Base-by-base conservation (phyloP, 1,140 invertebrate species). In the Bombus pyrosoma region DNA sequence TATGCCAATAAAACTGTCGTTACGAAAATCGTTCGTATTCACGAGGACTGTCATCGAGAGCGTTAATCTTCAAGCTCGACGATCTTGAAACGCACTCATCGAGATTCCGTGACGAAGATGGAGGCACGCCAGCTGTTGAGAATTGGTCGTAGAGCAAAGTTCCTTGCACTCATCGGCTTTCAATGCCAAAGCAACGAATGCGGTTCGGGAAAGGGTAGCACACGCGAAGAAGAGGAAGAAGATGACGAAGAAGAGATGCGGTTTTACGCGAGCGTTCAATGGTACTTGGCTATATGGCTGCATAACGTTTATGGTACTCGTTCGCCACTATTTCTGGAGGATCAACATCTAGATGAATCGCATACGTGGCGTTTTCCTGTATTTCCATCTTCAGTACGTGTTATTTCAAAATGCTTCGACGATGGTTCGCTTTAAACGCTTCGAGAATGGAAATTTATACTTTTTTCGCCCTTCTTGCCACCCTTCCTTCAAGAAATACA, bases 281-380 rank as follows among this genome's bases (percentile, higher is more conserved):
- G 84, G 78, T 43, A 66, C 79, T 81, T 43, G 37, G 41, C 43
- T 85, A 34, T 68, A 85, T 68, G 66, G 68, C 57, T 43, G 79
- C 79, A 57, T 74, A 6, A 10, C 78, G 71, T 85, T 81, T 74
- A 81, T 71, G 78, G 71, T 68, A 85, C 83, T 81, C 83, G 9
- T 39, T 32, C 53, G 47, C 9, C 66, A 59, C 79, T 85, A 85
- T 81, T 85, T 81, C 47, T 85, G 79, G 84, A 43, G 28, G 57
- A 41, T 81, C 78, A 85, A 81, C 78, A 68, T 59, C 41, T 28
- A 57, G 71, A 81, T 57, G 78, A 64, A 72, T 81, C 84, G 59
- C 68, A 73, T 47, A 74, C 53, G 75, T 66, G 39, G 25, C 43
- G 22, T 4, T 85, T 81, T 59, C 69, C 62, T 73, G 69, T 53